These are phyloP conservation scores for Upupa epops DNA, from an alignment of 2,113 vertebrate species.

Conservation along the genomic window DNA sequence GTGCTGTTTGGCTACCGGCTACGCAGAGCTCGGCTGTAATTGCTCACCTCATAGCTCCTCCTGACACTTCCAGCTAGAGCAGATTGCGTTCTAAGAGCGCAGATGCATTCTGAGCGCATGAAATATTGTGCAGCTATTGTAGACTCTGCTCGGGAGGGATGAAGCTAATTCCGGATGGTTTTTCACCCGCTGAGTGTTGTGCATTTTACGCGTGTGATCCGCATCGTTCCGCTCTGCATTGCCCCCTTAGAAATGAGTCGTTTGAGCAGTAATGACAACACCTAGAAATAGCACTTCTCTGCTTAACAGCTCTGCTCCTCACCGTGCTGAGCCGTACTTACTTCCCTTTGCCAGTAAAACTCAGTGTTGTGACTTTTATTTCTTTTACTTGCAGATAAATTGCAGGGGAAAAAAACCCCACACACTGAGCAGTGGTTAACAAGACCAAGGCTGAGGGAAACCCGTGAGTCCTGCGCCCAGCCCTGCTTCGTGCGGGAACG, in stretches of 20 bases:
- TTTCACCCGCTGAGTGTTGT: not conserved
- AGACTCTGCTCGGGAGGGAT: constrained; percentile 12
- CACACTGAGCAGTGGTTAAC: too few relatives aligned
- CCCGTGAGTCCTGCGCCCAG: too few relatives aligned
- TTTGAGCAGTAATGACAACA: not conserved
- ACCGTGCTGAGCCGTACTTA: not conserved
- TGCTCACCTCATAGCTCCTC: constrained; percentile 26
- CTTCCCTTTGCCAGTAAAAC: not conserved
- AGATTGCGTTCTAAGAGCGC: not conserved
- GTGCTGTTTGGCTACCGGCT: constrained; percentile 21
- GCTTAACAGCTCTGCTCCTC: not conserved
- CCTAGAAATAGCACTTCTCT: not conserved
- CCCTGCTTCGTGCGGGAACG: too few relatives aligned
- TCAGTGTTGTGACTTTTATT: not conserved
- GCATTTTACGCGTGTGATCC: not conserved
- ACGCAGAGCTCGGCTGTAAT: constrained; percentile 28
- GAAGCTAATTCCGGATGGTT: not conserved
- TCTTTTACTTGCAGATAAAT: not conserved
- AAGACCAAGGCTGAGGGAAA: too few relatives aligned
- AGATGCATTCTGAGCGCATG: not conserved
- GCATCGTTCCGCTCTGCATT: not conserved
- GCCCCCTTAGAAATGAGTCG: not conserved
- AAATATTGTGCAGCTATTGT: not conserved
- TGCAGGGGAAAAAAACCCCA: not conserved
- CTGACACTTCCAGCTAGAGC: constrained; percentile 27